phyloP scores from a whole-genome alignment of 2,113 vertebrate species.

The Crotophaga sulcirostris region DNA sequence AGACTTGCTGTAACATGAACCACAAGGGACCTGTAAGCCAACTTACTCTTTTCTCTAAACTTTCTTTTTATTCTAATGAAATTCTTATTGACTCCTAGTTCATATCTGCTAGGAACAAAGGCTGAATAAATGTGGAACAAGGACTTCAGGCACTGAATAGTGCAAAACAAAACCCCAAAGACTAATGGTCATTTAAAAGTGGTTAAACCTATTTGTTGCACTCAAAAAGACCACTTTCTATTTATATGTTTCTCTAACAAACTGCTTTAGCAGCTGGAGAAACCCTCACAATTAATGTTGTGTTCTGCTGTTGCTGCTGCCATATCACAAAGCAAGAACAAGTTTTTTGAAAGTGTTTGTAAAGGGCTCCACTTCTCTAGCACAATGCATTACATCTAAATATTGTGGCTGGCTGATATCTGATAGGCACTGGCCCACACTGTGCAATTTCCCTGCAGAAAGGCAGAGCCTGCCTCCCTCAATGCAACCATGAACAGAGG shows the following conservation, averaged over 20 bases:
- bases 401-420: neutral
- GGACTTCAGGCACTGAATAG: neutral
- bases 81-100: neutral
- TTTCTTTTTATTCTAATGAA: neutral
- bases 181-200: neutral
- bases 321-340: neutral
- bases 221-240: neutral
- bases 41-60: neutral
- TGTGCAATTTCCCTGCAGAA: rapidly evolving
- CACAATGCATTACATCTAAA: neutral
- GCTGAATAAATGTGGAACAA: neutral
- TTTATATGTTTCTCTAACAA: neutral
- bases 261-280: neutral
- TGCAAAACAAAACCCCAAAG: neutral
- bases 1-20: neutral
- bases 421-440: rapidly evolving
- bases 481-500: rapidly evolving
- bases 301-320: neutral
- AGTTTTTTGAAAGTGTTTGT: neutral
- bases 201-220: neutral
- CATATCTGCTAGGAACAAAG: neutral
- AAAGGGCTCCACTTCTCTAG: neutral
- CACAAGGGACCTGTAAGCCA: neutral
- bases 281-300: neutral
- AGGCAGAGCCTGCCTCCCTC: neutral